These are phyloP conservation scores for Drosophila barbarae DNA, from an alignment of 2,888 invertebrate genomes.

Conservation along the genomic window DNA sequence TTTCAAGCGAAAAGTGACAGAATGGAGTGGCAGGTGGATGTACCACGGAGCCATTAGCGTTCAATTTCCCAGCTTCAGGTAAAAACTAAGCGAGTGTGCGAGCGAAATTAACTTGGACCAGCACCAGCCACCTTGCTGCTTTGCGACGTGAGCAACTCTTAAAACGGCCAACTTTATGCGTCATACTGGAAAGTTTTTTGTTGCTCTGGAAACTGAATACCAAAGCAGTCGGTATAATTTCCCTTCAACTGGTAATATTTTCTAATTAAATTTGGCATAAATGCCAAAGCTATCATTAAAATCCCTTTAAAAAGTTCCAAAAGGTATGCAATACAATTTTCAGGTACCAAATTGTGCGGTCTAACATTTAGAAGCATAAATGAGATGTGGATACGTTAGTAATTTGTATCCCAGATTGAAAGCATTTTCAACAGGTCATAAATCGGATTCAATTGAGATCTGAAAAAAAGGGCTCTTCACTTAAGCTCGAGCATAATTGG, in stretches of 20 bases:
- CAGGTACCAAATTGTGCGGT: neutral
- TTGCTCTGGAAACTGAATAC: neutral
- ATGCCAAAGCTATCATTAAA: neutral
- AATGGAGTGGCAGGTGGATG: conserved; percentile 4
- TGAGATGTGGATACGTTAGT: neutral
- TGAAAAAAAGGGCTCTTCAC: neutral
- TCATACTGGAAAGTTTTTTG: conserved; percentile 6
- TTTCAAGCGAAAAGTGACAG: conserved; percentile 17
- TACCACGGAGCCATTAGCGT: conserved; percentile 28
- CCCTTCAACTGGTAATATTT: neutral
- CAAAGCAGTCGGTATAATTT: neutral
- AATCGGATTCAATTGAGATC: too few species aligned
- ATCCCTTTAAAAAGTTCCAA: neutral
- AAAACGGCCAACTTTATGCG: conserved; percentile 9
- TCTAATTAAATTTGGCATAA: neutral
- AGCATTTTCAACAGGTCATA: neutral
- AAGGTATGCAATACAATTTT: neutral
- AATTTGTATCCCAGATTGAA: neutral
- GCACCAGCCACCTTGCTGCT: neutral
- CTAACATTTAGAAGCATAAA: neutral
- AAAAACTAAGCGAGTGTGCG: conserved; percentile 23
- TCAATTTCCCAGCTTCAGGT: conserved; percentile 23
- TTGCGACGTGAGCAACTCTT: conserved; percentile 1
- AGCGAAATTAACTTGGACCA: conserved; percentile 25
- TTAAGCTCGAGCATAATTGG: neutral